Evolutionary conservation across 2,113 vertebrate species (phyloP).

Genomic region (Pteruthius melanotis): DNA sequence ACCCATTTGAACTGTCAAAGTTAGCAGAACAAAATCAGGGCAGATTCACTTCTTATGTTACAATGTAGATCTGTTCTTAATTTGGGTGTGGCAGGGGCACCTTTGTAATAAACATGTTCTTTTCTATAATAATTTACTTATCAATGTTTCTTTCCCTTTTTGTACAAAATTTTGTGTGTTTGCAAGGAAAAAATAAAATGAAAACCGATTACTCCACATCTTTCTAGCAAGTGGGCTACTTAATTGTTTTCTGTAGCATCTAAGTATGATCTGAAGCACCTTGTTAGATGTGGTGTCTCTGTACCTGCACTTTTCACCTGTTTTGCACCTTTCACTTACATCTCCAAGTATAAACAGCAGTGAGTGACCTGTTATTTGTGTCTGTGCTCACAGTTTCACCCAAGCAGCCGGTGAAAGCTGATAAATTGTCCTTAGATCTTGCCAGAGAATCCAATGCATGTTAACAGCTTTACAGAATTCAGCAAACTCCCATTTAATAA

Average conservation of each 20-base stretch:
- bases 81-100: not conserved
- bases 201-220: not conserved
- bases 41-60: not conserved
- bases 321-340: not conserved
- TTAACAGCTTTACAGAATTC: not conserved
- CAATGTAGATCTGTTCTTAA: not conserved
- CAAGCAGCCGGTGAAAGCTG: not conserved
- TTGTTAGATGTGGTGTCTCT: not conserved
- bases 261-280: not conserved
- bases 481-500: not conserved
- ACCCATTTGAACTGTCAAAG: not conserved
- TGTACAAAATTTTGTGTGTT: not conserved
- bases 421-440: not conserved
- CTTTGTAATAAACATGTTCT: not conserved
- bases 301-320: not conserved
- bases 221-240: not conserved
- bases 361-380: not conserved
- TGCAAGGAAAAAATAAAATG: not conserved
- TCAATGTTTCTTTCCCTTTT: not conserved
- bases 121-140: not conserved
- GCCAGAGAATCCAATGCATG: not conserved
- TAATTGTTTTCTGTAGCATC: not conserved
- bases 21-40: not conserved
- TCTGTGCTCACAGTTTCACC: not conserved
- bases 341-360: not conserved